phyloP scores from a whole-genome alignment of 2,113 vertebrate species.

The Salvelinus sp. region DNA sequence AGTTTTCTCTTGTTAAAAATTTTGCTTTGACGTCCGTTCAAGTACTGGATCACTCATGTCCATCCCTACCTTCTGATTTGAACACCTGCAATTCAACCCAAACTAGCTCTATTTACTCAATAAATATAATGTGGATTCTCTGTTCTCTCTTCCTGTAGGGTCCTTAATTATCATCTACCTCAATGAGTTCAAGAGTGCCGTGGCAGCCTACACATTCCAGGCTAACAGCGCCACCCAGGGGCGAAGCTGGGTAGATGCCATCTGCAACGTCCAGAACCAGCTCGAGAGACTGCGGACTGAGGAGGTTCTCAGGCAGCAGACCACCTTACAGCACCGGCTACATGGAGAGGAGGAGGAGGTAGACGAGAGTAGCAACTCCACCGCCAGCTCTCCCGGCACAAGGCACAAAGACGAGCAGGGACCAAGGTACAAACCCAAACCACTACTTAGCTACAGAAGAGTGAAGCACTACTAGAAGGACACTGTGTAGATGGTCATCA shows the following conservation, averaged over 20 bases:
- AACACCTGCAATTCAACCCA: slow-evolving; percentile 87
- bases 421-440: slow-evolving; percentile 75
- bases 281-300: slow-evolving; percentile 81
- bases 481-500: no score
- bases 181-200: slow-evolving; percentile 90
- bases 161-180: slow-evolving; percentile 94
- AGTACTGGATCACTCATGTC: no score
- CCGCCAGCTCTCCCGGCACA: slow-evolving; percentile 83
- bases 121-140: neutral
- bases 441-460: no score
- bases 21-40: no score
- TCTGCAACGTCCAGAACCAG: slow-evolving; percentile 88
- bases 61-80: neutral
- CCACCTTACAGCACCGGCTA: slow-evolving; percentile 41
- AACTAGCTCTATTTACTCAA: slow-evolving; percentile 46
- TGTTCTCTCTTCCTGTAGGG: slow-evolving; percentile 65
- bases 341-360: slow-evolving; percentile 70
- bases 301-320: slow-evolving; percentile 69
- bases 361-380: slow-evolving; percentile 80
- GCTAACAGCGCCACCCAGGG: slow-evolving; percentile 87
- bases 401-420: slow-evolving; percentile 70
- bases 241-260: slow-evolving; percentile 86
- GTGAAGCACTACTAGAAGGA: slow-evolving; percentile 51
- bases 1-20: no score
- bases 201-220: slow-evolving; percentile 94